Conservation (phyloP, 1,140 invertebrate genomes). For the Condylostylus longicornis region DNA sequence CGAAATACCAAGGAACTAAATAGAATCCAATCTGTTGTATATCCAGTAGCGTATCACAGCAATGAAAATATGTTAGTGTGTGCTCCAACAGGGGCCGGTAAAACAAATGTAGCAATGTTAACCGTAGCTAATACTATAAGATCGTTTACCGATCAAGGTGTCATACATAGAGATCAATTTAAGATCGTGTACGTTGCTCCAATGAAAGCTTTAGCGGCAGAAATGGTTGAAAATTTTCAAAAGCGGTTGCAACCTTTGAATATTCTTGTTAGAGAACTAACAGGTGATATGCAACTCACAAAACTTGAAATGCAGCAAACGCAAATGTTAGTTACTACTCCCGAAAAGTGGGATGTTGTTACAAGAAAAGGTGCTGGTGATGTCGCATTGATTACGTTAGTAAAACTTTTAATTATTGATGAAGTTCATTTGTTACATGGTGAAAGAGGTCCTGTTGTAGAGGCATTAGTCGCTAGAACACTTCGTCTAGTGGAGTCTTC, state of each 20-base stretch:
- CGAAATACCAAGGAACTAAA: constrained; percentile 75
- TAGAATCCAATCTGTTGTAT: constrained; percentile 91
- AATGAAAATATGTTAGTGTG: constrained; percentile 95
- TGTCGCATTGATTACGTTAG: constrained; percentile 75
- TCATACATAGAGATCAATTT: constrained; percentile 83
- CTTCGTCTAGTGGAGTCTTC: constrained; percentile 86
- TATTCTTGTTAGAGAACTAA: constrained; percentile 72
- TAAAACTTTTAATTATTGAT: constrained; percentile 93
- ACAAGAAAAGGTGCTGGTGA: constrained; percentile 87
- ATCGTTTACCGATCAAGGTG: constrained; percentile 60
- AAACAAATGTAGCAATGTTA: constrained; percentile 96
- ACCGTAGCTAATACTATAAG: constrained; percentile 81
- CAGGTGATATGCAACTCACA: constrained; percentile 95
- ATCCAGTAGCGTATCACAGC: constrained; percentile 84
- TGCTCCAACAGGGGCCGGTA: constrained; percentile 91
- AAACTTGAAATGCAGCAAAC: constrained; percentile 90
- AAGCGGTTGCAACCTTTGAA: constrained; percentile 53
- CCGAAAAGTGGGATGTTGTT: constrained; percentile 99
- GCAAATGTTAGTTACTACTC: constrained; percentile 96
- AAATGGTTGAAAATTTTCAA: constrained; percentile 93
- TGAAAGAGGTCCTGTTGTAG: constrained; percentile 93
- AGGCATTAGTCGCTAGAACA: constrained; percentile 91
- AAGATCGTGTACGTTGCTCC: constrained; percentile 99
- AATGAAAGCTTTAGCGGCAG: constrained; percentile 97
- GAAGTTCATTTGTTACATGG: constrained; percentile 97